Evolutionary conservation across 2,113 vertebrate species (phyloP).

Genomic region (Microcebus tavaratra): DNA sequence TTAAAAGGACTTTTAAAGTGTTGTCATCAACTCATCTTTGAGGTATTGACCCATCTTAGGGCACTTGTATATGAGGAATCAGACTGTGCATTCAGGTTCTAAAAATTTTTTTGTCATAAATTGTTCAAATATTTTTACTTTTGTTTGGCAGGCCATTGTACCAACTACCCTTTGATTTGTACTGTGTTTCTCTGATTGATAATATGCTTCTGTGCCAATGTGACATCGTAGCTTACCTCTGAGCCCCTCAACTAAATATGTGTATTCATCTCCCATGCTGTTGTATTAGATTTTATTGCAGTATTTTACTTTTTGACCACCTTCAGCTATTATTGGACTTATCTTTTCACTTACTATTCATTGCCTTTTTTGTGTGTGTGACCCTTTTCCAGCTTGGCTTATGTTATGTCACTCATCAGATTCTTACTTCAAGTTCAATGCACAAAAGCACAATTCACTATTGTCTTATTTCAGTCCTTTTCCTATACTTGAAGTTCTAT

Average conservation of each 20-base stretch:
- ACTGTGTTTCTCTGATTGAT: neutral
- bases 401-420: neutral
- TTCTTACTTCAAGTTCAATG: neutral
- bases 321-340: neutral
- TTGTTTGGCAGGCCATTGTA: neutral
- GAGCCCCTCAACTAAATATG: neutral
- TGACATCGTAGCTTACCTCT: neutral
- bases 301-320: neutral
- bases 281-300: neutral
- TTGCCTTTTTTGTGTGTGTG: neutral
- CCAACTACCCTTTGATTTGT: neutral
- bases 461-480: constrained; percentile 21
- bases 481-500: constrained; percentile 7
- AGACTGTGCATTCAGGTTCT: constrained; percentile 11
- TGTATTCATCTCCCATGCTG: neutral
- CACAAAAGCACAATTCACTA: neutral
- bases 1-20: constrained; percentile 5
- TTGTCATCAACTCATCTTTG: neutral
- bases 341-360: neutral
- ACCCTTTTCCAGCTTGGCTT: neutral
- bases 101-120: neutral
- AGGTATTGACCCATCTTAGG: neutral
- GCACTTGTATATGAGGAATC: neutral
- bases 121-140: constrained; percentile 14
- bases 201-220: neutral